Evolutionary conservation across 1,140 invertebrate genomes (phyloP), one percentile per base, ranked within the genome.

Genomic region (Diabrotica virgifera): DNA sequence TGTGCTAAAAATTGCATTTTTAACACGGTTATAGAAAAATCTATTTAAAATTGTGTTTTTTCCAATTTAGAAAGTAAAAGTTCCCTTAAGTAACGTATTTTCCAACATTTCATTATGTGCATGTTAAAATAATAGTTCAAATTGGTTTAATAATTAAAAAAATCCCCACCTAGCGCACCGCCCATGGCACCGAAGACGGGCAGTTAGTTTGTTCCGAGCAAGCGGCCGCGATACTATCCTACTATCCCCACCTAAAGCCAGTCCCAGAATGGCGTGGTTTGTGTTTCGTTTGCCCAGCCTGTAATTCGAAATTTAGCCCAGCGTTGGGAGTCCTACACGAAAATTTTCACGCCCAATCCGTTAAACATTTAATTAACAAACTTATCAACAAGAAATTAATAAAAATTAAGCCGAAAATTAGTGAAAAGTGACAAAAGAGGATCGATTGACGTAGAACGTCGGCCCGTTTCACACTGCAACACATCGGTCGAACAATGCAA

Each of bases 211-310:
- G 38, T 13, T n/a, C 51, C 51, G 54, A 35, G 9, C 66, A 52
- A 53, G 55, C 65, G 62, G 13, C 36, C 14, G 38, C 38, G n/a
- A 62, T 62, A 12, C 60, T 14, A 55, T 36, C 59, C 35, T 55
- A 61, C 69, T 67, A 71, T 72, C 68, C 71, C 74, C 71, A 60
- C 66, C 67, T 65, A 65, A 74, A 75, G 75, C 70, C 74, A 74
- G 72, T 74, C 75, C 73, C 73, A 73, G 72, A 74, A 73, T 77
- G 77, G 77, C 76, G 76, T 77, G 77, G 77, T 77, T 72, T 77
- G 72, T 62, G 72, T 68, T 64, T 69, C 68, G 59, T 67, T 77
- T 68, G 76, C 71, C 76, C 76, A 71, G 74, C 75, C 73, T 75
- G 72, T 73, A 62, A 69, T 60, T 66, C 69, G 69, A 65, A 72